Percentiles rank a stretch among this genome's conserved stretches.
phyloP scores from a whole-genome alignment of 2,113 vertebrate species.

The Bubalus kerabau region DNA sequence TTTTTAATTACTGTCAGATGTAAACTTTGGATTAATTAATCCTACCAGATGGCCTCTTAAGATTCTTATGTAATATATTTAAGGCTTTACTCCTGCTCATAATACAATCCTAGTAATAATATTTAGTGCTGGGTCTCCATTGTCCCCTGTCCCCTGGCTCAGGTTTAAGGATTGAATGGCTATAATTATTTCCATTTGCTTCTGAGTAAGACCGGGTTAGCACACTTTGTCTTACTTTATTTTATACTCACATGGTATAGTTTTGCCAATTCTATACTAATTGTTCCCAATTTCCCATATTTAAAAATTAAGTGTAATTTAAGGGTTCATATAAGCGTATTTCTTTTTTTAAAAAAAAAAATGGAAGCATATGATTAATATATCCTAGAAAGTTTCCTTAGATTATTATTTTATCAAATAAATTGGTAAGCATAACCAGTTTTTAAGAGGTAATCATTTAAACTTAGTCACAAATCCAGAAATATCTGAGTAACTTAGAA shows the following conservation, averaged over 20 bases:
- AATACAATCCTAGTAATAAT: constrained; percentile 15
- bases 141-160: not conserved
- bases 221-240: constrained; percentile 3
- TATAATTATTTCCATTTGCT: constrained; percentile 57
- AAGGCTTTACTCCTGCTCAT: constrained; percentile 3
- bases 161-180: not conserved
- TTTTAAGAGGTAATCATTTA: not conserved
- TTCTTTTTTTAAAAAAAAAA: not conserved
- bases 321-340: not conserved
- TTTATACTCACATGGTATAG: not conserved
- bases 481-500: not conserved
- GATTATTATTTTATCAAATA: constrained; percentile 11
- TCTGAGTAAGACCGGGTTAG: not conserved
- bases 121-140: not conserved
- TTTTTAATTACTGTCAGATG: constrained; percentile 46
- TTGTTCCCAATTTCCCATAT: constrained; percentile 26
- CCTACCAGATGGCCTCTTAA: constrained; percentile 5
- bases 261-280: constrained; percentile 26
- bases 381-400: not conserved
- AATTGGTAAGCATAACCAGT: not conserved
- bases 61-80: constrained; percentile 7
- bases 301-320: constrained; percentile 47
- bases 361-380: constrained; percentile 26
- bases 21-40: constrained; percentile 45
- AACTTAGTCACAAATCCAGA: not conserved